A percentile compares a stretch with the other conserved stretches of the same genome.
Conservation (phyloP, 2,888 invertebrate species). For the Chirona hameri region DNA sequence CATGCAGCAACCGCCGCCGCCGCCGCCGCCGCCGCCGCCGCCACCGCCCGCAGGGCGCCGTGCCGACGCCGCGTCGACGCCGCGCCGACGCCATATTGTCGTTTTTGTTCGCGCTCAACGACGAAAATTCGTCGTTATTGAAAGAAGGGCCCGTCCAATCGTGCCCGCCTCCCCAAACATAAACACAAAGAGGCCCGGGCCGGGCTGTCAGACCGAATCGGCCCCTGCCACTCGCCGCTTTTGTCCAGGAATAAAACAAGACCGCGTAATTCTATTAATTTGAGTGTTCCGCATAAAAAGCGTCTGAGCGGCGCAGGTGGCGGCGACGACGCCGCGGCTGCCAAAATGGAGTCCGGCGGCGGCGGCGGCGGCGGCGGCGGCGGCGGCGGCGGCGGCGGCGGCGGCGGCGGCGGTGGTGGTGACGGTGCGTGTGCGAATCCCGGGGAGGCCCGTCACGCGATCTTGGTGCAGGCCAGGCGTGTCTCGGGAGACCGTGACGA, state of each 20-base stretch:
- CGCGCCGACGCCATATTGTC: background rate
- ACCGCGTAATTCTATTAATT: slow-evolving; percentile 26
- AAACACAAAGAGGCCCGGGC: background rate
- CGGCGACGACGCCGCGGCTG: background rate
- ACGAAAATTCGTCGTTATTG: slow-evolving; percentile 12
- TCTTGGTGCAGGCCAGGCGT: slow-evolving; percentile 1
- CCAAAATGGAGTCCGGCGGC: background rate
- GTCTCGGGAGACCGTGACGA: slow-evolving; percentile 29
- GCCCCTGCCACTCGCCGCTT: background rate
- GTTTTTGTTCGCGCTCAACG: slow-evolving; percentile 26
- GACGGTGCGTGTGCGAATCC: background rate
- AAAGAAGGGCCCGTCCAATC: slow-evolving; percentile 22
- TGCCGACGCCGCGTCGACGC: slow-evolving; percentile 2
- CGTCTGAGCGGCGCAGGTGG: background rate
- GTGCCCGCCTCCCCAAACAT: slow-evolving; percentile 22
- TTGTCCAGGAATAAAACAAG: slow-evolving; percentile 24
- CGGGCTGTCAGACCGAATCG: background rate
- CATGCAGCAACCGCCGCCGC: background rate
- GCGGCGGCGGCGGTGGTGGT: background rate
- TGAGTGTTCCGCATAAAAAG: slow-evolving; percentile 4
- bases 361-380: background rate
- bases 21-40: background rate
- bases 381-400: background rate
- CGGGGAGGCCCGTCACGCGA: background rate
- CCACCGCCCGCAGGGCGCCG: background rate